Conservation (phyloP, 2,113 vertebrate species). For the Corythornis vintsioides region DNA sequence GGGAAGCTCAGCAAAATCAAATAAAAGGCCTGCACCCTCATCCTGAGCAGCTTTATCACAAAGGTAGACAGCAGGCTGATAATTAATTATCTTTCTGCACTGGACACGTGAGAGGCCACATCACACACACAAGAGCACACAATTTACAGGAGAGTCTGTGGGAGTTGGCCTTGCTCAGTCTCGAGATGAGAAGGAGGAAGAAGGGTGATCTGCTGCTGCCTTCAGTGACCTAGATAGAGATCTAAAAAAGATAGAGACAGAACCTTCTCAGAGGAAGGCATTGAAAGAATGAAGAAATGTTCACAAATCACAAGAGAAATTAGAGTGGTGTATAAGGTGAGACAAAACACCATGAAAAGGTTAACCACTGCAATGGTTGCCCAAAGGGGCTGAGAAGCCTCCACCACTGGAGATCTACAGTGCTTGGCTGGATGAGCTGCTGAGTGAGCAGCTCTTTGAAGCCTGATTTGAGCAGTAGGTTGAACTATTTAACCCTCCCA, state of each 20-base stretch:
- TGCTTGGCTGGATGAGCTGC: not conserved
- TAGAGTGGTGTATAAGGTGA: not conserved
- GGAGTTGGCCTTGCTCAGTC: not conserved
- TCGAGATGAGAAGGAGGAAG: rapidly evolving
- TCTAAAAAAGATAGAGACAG: not conserved
- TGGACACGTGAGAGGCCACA: not conserved
- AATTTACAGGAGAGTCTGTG: not conserved
- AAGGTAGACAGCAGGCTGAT: not conserved
- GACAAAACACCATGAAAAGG: not conserved
- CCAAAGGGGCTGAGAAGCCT: not conserved
- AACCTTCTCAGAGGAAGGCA: not conserved
- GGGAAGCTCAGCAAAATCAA: not conserved
- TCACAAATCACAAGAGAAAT: not conserved
- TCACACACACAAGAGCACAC: rapidly evolving
- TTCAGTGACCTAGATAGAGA: rapidly evolving
- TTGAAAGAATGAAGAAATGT: not conserved
- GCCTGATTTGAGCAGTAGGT: not conserved
- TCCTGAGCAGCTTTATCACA: not conserved
- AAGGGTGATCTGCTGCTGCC: rapidly evolving
- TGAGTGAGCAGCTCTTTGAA: not conserved
- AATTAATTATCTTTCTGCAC: not conserved
- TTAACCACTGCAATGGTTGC: not conserved
- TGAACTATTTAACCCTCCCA: not conserved
- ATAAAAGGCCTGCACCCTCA: not conserved
- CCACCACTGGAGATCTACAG: not conserved